Conservation (phyloP, 2,113 vertebrate genomes). For the Eleginops maclovinus region DNA sequence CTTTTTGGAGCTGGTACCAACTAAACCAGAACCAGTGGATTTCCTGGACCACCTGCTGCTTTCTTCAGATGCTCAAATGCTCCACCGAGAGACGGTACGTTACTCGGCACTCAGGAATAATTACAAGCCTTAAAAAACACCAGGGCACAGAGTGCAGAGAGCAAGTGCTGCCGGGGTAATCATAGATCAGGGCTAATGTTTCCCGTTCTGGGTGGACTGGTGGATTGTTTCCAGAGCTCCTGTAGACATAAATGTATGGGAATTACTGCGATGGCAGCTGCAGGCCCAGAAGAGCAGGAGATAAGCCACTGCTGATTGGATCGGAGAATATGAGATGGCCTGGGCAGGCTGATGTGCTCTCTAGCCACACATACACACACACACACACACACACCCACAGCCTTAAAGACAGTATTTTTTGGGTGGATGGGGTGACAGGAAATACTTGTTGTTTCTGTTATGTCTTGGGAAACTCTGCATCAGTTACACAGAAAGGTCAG, state of each 20-base stretch:
- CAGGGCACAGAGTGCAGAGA: slow-evolving; percentile 35
- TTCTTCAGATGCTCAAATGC: slow-evolving; percentile 14
- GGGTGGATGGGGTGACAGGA: slow-evolving; percentile 39
- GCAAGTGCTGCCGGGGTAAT: slow-evolving; percentile 65
- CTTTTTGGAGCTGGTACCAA: neutral
- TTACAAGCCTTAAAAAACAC: slow-evolving; percentile 52
- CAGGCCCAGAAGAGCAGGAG: slow-evolving; percentile 73
- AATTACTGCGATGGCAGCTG: slow-evolving; percentile 80
- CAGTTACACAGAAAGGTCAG: slow-evolving; percentile 67
- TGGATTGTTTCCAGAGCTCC: slow-evolving; percentile 73
- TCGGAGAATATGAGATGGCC: slow-evolving; percentile 76
- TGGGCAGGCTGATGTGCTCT: slow-evolving; percentile 48
- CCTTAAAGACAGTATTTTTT: slow-evolving; percentile 66
- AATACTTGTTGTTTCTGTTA: slow-evolving; percentile 62
- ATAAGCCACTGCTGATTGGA: slow-evolving; percentile 82
- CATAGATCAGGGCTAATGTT: slow-evolving; percentile 69
- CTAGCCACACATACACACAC: neutral
- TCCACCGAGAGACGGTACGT: neutral
- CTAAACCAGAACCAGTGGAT: neutral
- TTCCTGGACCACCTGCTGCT: neutral
- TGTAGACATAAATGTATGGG: slow-evolving; percentile 64
- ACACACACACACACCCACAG: neutral
- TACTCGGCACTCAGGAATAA: slow-evolving; percentile 37
- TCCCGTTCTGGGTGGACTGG: slow-evolving; percentile 60
- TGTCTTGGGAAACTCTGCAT: slow-evolving; percentile 54